Base-by-base conservation (phyloP, 37 sponge, comb jelly and placozoan species). In the Bolinopsis microptera region DNA sequence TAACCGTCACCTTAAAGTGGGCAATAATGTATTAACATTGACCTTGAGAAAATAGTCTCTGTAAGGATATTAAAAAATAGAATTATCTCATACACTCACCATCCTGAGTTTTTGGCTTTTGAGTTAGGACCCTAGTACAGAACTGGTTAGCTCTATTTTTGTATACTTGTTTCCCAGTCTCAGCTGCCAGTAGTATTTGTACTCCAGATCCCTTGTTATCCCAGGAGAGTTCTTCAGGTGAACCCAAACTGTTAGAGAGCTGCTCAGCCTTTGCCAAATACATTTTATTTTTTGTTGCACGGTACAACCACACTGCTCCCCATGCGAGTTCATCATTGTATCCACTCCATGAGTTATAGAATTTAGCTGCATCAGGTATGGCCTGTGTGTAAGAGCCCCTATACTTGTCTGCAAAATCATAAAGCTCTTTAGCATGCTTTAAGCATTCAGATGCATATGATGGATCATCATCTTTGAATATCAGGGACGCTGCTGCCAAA, bases 311-410 rank as follows among this genome's bases (percentile, higher is more conserved):
- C 34, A 80, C 23, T 18, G 82, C 82, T 16, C 82, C 82, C 82
- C 82, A 80, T 21, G 38, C 82, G 9, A 80, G 37, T 36, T 80
- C 82, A 33, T 80, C 82, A 13, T 80, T 33, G 32, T 30, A 80
- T 8, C 82, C 82, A 80, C 82, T 80, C 82, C 82, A 80, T 1
- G 82, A 80, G 2, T 33, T 80, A 22, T 80, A 80, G 82, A 34
- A 80, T 3, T 34, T 16, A 5, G 38, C 35, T 2, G 82, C 82
- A 33, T 80, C 82, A 16, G 82, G 82, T 24, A 80, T 80, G 32
- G 82, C 16, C 9, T 80, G 9, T 16, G 82, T 32, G 23, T 80
- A 80, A 33, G 5, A 8, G 35, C 82, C 82, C 8, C 82, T 28
- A 22, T 80, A 80, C 0, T 32, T 30, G 23, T 80, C 37, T 16